phyloP scores from a whole-genome alignment of 2,797 vertebrate species.

The Pangasius macronema region DNA sequence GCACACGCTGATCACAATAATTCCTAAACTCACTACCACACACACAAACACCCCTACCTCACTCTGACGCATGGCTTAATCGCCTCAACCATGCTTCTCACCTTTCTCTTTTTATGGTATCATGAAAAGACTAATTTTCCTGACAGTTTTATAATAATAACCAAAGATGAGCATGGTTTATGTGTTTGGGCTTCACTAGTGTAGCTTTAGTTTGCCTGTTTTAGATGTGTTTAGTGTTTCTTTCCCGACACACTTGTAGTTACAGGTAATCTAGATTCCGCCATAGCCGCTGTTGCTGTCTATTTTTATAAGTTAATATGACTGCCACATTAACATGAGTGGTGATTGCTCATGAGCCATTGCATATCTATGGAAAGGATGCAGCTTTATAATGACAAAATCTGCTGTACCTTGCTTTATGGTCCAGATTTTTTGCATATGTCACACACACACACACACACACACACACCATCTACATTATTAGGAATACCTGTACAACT shows the following conservation, averaged over 20 bases:
- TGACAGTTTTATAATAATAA: background rate
- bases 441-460: no score
- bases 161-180: slow-evolving; percentile 40
- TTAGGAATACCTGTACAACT: no score
- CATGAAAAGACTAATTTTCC: background rate
- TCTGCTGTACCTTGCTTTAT: background rate
- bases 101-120: background rate
- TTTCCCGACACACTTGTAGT: background rate
- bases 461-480: no score
- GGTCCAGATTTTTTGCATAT: no score
- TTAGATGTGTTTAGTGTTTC: background rate
- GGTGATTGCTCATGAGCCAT: background rate
- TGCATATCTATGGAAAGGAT: background rate
- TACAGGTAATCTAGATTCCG: no score
- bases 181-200: slow-evolving; percentile 37
- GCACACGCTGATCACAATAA: slow-evolving; percentile 39
- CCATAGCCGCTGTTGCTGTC: background rate
- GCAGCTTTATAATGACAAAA: background rate
- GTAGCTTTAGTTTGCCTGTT: slow-evolving; percentile 17
- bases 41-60: slow-evolving; percentile 8
- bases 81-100: slow-evolving; percentile 40
- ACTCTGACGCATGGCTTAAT: slow-evolving; percentile 8
- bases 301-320: background rate
- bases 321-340: background rate
- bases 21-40: slow-evolving; percentile 45